These are phyloP conservation scores for Indri indri DNA, from an alignment of 2,113 vertebrate species.

Conservation along the genomic window DNA sequence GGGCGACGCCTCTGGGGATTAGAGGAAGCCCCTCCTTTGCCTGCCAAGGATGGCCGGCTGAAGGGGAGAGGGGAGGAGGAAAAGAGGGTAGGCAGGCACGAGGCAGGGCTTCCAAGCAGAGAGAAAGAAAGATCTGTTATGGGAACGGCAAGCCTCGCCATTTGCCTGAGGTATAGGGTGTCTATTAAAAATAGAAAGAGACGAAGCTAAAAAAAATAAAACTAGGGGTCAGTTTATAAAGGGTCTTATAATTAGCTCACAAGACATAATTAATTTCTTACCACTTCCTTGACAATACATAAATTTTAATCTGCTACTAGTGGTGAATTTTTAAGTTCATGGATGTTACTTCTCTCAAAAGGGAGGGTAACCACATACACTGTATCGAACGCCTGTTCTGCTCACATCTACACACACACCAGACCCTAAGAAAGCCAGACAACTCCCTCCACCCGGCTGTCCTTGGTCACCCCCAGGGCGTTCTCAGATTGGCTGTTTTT, in stretches of 20 bases:
- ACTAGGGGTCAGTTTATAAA: neutral
- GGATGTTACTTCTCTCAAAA: neutral
- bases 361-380: too few relatives aligned
- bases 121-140: neutral
- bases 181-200: slow-evolving; percentile 37
- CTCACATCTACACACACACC: neutral
- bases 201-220: slow-evolving; percentile 29
- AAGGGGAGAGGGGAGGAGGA: rapidly evolving
- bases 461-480: neutral
- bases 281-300: neutral
- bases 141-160: neutral
- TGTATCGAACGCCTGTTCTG: neutral
- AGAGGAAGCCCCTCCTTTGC: neutral
- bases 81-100: too few relatives aligned
- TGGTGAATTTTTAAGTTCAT: neutral
- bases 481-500: neutral
- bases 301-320: neutral
- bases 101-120: neutral
- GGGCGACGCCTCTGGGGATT: neutral
- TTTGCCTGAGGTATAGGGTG: neutral
- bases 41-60: neutral
- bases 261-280: slow-evolving; percentile 6
- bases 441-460: neutral
- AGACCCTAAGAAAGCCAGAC: neutral
- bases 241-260: neutral